phyloP scores from a whole-genome alignment of 2,888 invertebrate genomes.

The Philereme vetulata region DNA sequence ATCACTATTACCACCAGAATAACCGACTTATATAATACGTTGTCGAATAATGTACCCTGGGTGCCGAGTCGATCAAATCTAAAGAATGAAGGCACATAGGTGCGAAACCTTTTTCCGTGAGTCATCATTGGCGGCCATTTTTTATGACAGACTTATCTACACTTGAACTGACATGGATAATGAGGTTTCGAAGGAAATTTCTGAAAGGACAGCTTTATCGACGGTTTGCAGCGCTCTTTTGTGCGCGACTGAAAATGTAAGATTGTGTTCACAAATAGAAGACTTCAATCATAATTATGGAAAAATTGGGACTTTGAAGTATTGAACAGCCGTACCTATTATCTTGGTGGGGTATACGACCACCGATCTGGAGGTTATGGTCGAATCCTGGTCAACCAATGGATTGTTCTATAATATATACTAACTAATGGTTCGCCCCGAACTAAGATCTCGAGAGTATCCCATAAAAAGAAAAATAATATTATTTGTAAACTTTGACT shows the following conservation, averaged over 20 bases:
- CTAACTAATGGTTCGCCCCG: too few relatives aligned
- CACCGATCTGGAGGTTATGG: too few relatives aligned
- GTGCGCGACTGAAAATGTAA: constrained; percentile 6
- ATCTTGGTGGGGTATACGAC: too few relatives aligned
- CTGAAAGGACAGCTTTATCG: constrained; percentile 21
- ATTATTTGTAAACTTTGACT: too few relatives aligned
- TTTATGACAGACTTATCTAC: constrained; percentile 26
- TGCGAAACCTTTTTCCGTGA: constrained; percentile 22
- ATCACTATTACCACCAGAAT: constrained; percentile 14
- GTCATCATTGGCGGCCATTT: constrained; percentile 25
- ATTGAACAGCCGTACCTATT: too few relatives aligned
- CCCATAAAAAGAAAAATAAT: too few relatives aligned
- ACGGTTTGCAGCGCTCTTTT: constrained; percentile 14
- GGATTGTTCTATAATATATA: too few relatives aligned
- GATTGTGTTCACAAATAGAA: constrained; percentile 11
- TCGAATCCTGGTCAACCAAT: too few relatives aligned
- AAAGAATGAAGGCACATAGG: constrained; percentile 21
- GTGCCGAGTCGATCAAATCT: constrained; percentile 28
- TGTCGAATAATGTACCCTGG: constrained; percentile 21
- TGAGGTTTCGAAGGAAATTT: constrained; percentile 15
- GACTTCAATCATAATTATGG: not conserved
- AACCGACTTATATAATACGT: constrained; percentile 14
- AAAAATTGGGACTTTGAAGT: not conserved
- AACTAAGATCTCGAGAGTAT: too few relatives aligned
- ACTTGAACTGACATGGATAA: constrained; percentile 22